Conservation (phyloP, 2,888 invertebrate species). For the Megaustenia siamemsis region DNA sequence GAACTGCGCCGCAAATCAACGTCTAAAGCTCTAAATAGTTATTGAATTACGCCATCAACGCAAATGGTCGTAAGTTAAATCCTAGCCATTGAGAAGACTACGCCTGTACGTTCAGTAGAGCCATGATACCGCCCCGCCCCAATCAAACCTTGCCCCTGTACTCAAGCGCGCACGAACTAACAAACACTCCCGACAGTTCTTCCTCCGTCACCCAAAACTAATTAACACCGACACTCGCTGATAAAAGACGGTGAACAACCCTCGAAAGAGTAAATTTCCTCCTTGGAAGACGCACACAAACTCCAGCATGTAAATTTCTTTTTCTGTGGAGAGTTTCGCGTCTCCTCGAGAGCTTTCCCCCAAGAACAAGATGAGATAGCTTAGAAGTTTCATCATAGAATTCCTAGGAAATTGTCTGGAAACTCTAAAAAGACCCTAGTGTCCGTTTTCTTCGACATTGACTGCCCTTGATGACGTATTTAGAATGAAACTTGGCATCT, state of each 20-base stretch:
- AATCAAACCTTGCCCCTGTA: background rate
- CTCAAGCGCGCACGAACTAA: background rate
- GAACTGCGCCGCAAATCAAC: too few species aligned
- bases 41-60: too few species aligned
- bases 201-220: slow-evolving; percentile 37
- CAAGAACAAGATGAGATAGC: slow-evolving; percentile 46
- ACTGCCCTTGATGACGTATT: slow-evolving; percentile 47
- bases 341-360: slow-evolving; percentile 25
- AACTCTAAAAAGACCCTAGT: slow-evolving; percentile 39
- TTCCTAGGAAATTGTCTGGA: slow-evolving; percentile 52
- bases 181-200: slow-evolving; percentile 7
- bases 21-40: too few species aligned
- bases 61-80: too few species aligned
- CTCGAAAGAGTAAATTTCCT: slow-evolving; percentile 53
- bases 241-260: slow-evolving; percentile 37
- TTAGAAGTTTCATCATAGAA: slow-evolving; percentile 49
- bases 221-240: slow-evolving; percentile 49
- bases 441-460: slow-evolving; percentile 35
- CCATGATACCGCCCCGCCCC: too few species aligned
- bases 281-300: slow-evolving; percentile 34
- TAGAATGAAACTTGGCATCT: slow-evolving; percentile 39
- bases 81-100: too few species aligned
- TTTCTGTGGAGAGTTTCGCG: slow-evolving; percentile 33
- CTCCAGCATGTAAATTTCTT: slow-evolving; percentile 54
- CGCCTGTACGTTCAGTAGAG: too few species aligned